Percentiles rank a stretch among this genome's conserved stretches.
These are phyloP conservation scores for Hemicentrotus pulcherrimus DNA, from an alignment of 35 echinoderm and acorn worm species.

Conservation along the genomic window DNA sequence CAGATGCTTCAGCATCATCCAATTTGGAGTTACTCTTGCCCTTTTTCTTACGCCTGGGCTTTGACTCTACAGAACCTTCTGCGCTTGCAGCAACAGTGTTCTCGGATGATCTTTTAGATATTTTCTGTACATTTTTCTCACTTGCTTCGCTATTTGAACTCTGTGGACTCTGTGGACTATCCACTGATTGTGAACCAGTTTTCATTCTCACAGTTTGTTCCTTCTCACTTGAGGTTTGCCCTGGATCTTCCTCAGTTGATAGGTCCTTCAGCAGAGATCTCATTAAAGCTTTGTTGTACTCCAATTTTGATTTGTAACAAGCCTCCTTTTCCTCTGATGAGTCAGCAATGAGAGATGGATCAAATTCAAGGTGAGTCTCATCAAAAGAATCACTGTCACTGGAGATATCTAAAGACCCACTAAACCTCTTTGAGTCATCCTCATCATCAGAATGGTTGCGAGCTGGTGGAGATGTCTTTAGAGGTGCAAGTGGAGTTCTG, in stretches of 20 bases:
- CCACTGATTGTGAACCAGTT: background rate
- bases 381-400: constrained; percentile 38
- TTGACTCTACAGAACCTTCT: background rate
- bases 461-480: background rate
- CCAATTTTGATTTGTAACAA: background rate
- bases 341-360: constrained; percentile 14
- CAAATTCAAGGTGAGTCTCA: background rate
- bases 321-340: constrained; percentile 27
- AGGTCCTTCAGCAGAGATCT: background rate
- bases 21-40: constrained; percentile 17
- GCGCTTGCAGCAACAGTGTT: background rate
- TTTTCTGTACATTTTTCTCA: background rate
- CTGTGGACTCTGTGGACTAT: background rate
- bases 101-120: background rate
- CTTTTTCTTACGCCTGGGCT: constrained; percentile 23
- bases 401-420: background rate
- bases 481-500: background rate
- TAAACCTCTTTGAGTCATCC: background rate
- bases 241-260: background rate
- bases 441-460: background rate
- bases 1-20: background rate
- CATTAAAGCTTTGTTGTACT: constrained; percentile 27
- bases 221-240: background rate
- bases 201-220: background rate
- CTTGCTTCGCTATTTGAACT: background rate